Evolutionary conservation across 2,113 vertebrate species (phyloP), one percentile per base, ranked within the genome.

Genomic region (Melanerpes aurifrons): DNA sequence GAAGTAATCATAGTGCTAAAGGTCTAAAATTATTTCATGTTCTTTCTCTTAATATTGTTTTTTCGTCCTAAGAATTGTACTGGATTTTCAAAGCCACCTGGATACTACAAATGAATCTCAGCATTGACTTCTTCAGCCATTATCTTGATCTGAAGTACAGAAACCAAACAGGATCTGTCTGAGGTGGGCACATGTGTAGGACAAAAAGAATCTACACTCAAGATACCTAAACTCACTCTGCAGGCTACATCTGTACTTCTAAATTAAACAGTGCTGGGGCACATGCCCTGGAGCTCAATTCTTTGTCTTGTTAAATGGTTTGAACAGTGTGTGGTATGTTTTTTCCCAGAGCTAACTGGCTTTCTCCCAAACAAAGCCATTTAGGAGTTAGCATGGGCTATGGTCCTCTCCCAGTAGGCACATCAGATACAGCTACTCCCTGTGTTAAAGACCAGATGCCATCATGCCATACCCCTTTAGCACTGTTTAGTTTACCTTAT

Each of bases 11-110:
- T 37, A 75, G 62, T 16, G 29, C 53, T 1, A 3, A 95, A 93
- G 32, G 73, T 83, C 32, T 84, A 58, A 95, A 91, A 93, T 93
- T 88, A 90, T 83, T 54, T 78, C 66, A 68, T 90, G 59, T 92
- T 88, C 61, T 92, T 93, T 80, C 69, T 80, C 61, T 92, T 91
- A 81, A 74, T 13, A 86, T 75, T 82, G 35, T 73, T 89, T 80
- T 87, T 92, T 56, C 78, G 24, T 69, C 82, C 76, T 70, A 74
- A 84, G 70, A 90, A 75, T 26, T 69, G 31, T 14, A n/a, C 48
- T 92, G 85, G 68, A 37, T 83, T 95, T 94, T 90, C 66, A 91
- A 86, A 94, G 81, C 62, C 48, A 47, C 62, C 18, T 86, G 59
- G 40, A 92, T 35, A 87, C 90, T 75, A 63, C 31, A 62, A 54